Evolutionary conservation across 2,888 invertebrate species (phyloP), one percentile per base, ranked within the genome.

Genomic region (Melanophora roralis): DNA sequence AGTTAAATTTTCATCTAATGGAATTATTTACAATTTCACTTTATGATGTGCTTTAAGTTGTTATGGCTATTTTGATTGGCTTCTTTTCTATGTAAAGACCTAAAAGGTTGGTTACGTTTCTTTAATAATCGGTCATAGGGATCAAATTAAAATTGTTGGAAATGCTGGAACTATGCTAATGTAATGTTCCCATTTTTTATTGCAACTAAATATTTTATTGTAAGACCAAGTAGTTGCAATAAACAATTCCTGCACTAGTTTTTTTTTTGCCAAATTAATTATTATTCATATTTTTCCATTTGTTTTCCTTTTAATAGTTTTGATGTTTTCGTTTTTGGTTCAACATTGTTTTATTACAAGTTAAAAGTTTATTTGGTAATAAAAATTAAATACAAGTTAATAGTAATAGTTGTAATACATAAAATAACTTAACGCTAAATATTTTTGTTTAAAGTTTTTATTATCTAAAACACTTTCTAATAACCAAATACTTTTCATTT

Each of bases 341-440:
- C 32, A 67, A 65, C 40, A 40, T 40, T 67, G 14, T 49, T 43
- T 23, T 57, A 47, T 68, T 68, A 60, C 64, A 11, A 57, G 36
- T 9, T 34, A 19, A 34, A 51, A 23, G 32, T 32, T 64, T 57
- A 80, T 80, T 80, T 57, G 64, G 43, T 53, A 73, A 72, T 73
- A 75, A 60, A 71, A 72, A 9, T 78, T 65, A 51, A 59, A 59
- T 53, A n/a, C 34, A 1, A 19, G 21, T 27, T 5, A 27, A 27
- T 14, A 34, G 32, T 51, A 53, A 74, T 72, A 49, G 72, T 68
- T 75, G 57, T 60, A 80, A 72, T 76, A 62, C 23, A 67, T n/a
- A n/a, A 74, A 80, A 80, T 80, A 80, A 68, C 72, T 75, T 76
- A 76, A 67, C 72, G 79, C 75, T 72, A 40, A 32, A 62, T 64